Percentiles rank a stretch among this genome's conserved stretches.
Evolutionary conservation across 2,113 vertebrate genomes (phyloP).

Genomic region (Tragelaphus buxtoni): DNA sequence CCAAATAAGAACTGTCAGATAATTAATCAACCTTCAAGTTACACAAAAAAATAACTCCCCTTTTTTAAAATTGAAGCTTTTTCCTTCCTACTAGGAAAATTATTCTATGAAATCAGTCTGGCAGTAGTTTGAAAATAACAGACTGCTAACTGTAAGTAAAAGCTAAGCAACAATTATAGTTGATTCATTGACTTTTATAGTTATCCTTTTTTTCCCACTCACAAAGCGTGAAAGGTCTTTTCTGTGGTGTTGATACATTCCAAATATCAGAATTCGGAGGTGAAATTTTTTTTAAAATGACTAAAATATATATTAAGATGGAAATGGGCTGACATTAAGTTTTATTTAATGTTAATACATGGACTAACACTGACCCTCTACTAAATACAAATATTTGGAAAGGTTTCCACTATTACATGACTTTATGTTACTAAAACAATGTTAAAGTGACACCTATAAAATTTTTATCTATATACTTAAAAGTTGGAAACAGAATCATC

Average conservation of each 20-base stretch:
- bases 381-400: neutral
- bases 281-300: constrained; percentile 31
- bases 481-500: constrained; percentile 6
- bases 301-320: neutral
- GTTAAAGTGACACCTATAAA: neutral
- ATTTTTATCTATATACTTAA: neutral
- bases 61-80: neutral
- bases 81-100: neutral
- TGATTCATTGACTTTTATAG: neutral
- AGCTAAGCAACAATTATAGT: neutral
- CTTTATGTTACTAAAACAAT: neutral
- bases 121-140: constrained; percentile 23
- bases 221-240: neutral
- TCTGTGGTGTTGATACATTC: neutral
- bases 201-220: neutral
- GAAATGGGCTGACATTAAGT: neutral
- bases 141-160: neutral
- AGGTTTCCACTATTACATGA: neutral
- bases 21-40: neutral
- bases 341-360: constrained; percentile 19
- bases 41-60: constrained; percentile 8
- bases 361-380: neutral
- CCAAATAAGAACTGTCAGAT: neutral
- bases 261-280: constrained; percentile 10
- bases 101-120: neutral